Conservation (phyloP, 2,888 invertebrate genomes). For the Lottia gigantea region DNA sequence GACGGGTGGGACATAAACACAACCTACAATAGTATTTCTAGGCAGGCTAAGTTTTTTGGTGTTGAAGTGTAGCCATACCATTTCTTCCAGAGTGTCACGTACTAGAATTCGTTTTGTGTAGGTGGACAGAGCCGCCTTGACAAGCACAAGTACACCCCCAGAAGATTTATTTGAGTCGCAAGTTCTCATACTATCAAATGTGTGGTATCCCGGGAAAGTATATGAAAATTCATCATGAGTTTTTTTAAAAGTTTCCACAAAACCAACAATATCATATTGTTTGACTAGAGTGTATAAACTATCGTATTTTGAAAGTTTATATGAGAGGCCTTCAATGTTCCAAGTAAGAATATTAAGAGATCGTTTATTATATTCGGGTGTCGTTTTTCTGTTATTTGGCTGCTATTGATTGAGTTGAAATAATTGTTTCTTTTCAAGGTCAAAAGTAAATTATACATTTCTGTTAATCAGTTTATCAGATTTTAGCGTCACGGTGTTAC, state of each 20-base stretch:
- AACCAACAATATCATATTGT: not conserved
- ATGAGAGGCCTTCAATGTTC: not conserved
- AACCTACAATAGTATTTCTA: not conserved
- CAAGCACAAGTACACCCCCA: not conserved
- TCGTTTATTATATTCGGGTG: not conserved
- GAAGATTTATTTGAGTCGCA: not conserved
- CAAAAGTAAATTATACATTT: not conserved
- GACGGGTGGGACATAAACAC: not conserved
- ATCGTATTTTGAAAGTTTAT: not conserved
- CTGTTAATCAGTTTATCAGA: slow-evolving; percentile 3
- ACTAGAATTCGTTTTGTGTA: slow-evolving; percentile 1
- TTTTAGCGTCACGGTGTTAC: not conserved
- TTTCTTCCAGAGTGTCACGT: not conserved
- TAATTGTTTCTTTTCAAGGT: slow-evolving; percentile 2
- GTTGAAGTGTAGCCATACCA: not conserved
- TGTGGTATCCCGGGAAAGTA: not conserved
- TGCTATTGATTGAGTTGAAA: slow-evolving; percentile 4
- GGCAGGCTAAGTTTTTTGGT: not conserved
- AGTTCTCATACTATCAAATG: not conserved
- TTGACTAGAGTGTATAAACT: not conserved
- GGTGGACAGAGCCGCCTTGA: not conserved
- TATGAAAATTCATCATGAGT: not conserved
- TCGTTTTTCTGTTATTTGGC: not conserved
- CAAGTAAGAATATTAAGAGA: not conserved
- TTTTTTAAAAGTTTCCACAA: slow-evolving; percentile 5